A percentile compares a stretch with the other conserved stretches of the same genome.
Conservation (phyloP, 35 echinoderm and acorn worm species). For the Apostichopus californicus region DNA sequence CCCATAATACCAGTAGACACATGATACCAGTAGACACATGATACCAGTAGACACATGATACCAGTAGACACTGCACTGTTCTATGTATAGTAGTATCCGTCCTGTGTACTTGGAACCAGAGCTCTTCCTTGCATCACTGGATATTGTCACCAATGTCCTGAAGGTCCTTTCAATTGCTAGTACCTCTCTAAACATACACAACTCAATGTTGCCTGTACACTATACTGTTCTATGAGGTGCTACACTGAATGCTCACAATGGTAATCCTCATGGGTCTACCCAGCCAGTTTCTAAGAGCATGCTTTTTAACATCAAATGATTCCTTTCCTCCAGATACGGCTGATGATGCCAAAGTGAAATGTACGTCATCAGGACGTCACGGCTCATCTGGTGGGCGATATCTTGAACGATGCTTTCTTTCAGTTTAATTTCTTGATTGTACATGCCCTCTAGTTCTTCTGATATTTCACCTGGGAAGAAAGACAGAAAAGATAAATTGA, state of each 20-base stretch:
- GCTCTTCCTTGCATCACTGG: not conserved
- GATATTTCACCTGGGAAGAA: slow-evolving; percentile 72
- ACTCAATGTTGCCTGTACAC: not conserved
- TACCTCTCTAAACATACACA: not conserved
- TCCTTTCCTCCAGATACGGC: slow-evolving; percentile 81
- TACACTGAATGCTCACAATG: not conserved
- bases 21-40: too few relatives aligned
- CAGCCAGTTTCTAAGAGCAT: slow-evolving; percentile 88
- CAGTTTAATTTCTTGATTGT: slow-evolving; percentile 69
- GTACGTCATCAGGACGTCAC: slow-evolving; percentile 88
- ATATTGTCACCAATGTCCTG: too few relatives aligned
- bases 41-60: too few relatives aligned
- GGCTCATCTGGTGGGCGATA: slow-evolving; percentile 75
- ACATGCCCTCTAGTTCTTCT: slow-evolving; percentile 74
- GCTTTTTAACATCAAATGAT: slow-evolving; percentile 62
- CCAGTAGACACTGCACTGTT: too few relatives aligned
- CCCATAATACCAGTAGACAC: too few relatives aligned
- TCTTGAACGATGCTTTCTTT: slow-evolving; percentile 81
- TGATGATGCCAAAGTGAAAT: slow-evolving; percentile 80
- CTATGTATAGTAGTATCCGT: too few relatives aligned
- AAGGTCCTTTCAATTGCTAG: too few relatives aligned
- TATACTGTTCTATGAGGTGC: not conserved
- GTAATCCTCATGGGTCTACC: not conserved
- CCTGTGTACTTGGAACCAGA: too few relatives aligned
- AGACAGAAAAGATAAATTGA: not conserved